Evolutionary conservation across 2,888 invertebrate species (phyloP), one percentile per base, ranked within the genome.

Genomic region (Teleogryllus oceanicus): DNA sequence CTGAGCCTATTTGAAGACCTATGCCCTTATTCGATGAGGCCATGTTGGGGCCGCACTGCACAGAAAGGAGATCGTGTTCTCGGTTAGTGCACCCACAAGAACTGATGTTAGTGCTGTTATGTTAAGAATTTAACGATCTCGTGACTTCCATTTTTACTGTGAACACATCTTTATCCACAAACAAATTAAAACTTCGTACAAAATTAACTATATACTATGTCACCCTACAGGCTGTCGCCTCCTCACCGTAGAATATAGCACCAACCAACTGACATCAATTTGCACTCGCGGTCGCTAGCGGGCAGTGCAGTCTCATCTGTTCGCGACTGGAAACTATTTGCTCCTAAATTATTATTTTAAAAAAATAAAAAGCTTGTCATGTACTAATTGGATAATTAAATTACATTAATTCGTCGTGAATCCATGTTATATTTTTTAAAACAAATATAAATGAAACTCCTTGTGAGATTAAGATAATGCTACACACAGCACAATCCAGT

Each of bases 21-120:
- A 96, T 94, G 89, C 95, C 96, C 90, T 94, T 91, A 86, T 90
- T 90, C 89, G 94, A 94, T 89, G 94, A 94, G 91, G 94, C 94
- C 94, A 94, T 94, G 91, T 90, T 92, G 84, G 62, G 62, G 62
- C 37, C 79, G 81, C 82, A 81, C 81, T 76, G 79, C 51, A 78
- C 74, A 77, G 50, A 79, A 77, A 75, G 75, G 79, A 75, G 77
- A 49, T 77, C 74, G 74, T 79, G 77, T 77, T 79, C 79, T 75
- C 77, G 49, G 50, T 50, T 77, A 74, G 21, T 24, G 78, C 75
- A 78, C 78, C 79, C 80, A 81, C 80, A 79, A 78, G 78, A 81
- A 74, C 74, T 78, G 77, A 78, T 76, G 74, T 80, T 80, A 81
- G 75, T 50, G 79, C 78, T 21, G 37, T 51, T 78, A n/a, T 80